Evolutionary conservation across 2,797 vertebrate species (phyloP).

Genomic region (Fratercula arctica): DNA sequence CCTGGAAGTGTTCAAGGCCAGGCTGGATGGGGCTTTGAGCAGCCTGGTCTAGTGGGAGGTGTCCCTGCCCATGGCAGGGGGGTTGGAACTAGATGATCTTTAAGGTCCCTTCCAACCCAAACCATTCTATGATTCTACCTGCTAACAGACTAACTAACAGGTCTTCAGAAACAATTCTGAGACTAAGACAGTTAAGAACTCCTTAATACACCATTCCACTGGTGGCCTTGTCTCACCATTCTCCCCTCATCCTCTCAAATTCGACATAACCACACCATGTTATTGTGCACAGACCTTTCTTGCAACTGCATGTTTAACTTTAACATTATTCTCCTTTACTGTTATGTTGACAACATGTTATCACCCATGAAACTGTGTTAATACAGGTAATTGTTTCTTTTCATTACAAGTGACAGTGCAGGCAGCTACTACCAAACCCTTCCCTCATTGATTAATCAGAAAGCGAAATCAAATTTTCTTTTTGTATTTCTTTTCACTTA

Average conservation of each 20-base stretch:
- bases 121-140: background rate
- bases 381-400: background rate
- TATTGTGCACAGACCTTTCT: background rate
- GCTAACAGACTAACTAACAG: background rate
- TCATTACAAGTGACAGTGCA: background rate
- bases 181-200: background rate
- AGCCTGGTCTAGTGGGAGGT: too few relatives aligned
- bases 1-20: too few relatives aligned
- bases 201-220: accelerated
- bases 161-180: background rate
- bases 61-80: too few relatives aligned
- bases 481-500: background rate
- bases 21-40: too few relatives aligned
- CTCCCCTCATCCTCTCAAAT: background rate
- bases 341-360: background rate
- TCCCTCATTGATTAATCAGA: background rate
- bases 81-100: too few relatives aligned
- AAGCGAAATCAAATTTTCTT: background rate
- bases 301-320: background rate
- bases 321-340: background rate
- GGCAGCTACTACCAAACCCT: background rate
- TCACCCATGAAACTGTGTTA: background rate
- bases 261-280: background rate
- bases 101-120: too few relatives aligned
- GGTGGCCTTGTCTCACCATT: background rate